phyloP scores from a whole-genome alignment of 2,888 invertebrate species.

The Yponomeuta evonymella region DNA sequence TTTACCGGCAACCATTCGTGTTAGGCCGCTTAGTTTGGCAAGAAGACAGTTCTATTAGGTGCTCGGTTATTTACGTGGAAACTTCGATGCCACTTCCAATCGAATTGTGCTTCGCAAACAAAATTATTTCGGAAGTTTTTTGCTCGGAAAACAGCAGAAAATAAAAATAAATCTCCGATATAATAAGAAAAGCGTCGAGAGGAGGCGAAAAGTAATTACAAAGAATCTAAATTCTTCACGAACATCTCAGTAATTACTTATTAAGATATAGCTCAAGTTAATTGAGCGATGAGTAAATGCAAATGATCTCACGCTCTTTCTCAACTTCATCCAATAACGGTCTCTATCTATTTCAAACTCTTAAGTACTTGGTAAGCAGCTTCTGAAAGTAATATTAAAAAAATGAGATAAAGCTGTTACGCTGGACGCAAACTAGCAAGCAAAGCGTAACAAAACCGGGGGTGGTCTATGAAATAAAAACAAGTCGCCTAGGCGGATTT shows the following conservation, averaged over 20 bases:
- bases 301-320: background rate
- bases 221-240: background rate
- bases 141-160: background rate
- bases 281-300: background rate
- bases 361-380: background rate
- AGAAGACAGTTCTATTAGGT: background rate
- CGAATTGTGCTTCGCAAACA: background rate
- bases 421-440: background rate
- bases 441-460: background rate
- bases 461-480: background rate
- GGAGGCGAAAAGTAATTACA: background rate
- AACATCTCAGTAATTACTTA: background rate
- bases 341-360: background rate
- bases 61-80: conserved; percentile 8
- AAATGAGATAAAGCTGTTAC: background rate
- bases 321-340: background rate
- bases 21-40: background rate
- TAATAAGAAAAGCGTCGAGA: background rate
- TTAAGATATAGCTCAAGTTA: background rate
- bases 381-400: background rate
- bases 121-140: background rate
- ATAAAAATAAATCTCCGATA: background rate
- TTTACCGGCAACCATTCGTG: background rate
- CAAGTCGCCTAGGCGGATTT: background rate
- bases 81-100: conserved; percentile 5